Conservation (phyloP, 2,888 invertebrate species). For the Cryptophagus acutangulus region DNA sequence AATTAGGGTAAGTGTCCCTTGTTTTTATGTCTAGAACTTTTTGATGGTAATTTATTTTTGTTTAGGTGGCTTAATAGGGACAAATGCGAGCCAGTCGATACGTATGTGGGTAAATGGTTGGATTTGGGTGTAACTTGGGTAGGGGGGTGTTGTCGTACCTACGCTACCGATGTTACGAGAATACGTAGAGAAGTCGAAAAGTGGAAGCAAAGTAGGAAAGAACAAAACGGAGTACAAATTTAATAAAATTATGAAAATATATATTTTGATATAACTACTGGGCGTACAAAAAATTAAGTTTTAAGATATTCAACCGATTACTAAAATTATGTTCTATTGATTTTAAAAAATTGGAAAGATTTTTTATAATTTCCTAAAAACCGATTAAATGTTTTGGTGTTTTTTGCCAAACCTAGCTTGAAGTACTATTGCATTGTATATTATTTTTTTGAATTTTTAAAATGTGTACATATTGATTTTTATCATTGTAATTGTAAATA, state of each 20-base stretch:
- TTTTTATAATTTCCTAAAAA: too few species aligned
- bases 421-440: too few species aligned
- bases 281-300: too few species aligned
- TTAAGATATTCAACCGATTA: too few species aligned
- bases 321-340: too few species aligned
- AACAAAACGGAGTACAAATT: slow-evolving; percentile 16
- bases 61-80: slow-evolving; percentile 69
- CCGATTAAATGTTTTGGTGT: too few species aligned
- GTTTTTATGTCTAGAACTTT: background rate
- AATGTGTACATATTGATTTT: too few species aligned
- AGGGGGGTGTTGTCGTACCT: slow-evolving; percentile 89
- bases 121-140: slow-evolving; percentile 76
- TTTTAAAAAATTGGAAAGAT: too few species aligned
- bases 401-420: too few species aligned
- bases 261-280: slow-evolving; percentile 11
- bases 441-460: too few species aligned
- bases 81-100: slow-evolving; percentile 64
- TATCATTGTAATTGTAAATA: too few species aligned
- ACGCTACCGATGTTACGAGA: slow-evolving; percentile 71
- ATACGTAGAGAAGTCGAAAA: slow-evolving; percentile 61
- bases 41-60: slow-evolving; percentile 17
- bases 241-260: slow-evolving; percentile 13
- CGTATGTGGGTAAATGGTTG: slow-evolving; percentile 75
- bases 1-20: slow-evolving; percentile 55
- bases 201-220: slow-evolving; percentile 39